Percentiles rank a stretch among this genome's conserved stretches.
These are phyloP conservation scores for Sacculina carcini DNA, from an alignment of 2,888 invertebrate species.

Conservation along the genomic window DNA sequence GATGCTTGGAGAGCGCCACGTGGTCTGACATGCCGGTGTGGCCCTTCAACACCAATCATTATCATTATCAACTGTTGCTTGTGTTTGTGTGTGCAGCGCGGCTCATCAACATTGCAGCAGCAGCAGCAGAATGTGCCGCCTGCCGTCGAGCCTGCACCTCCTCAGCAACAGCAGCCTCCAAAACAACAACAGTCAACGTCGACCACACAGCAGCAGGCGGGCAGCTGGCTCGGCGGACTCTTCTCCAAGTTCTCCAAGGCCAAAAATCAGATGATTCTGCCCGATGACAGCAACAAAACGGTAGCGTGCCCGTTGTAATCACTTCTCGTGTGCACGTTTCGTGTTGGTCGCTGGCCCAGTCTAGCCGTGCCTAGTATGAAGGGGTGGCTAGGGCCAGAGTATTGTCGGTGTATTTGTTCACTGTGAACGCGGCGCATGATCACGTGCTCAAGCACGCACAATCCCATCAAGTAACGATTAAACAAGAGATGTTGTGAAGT, in stretches of 20 bases:
- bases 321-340: not conserved
- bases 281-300: slow-evolving; percentile 7
- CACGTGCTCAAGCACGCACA: too few relatives aligned
- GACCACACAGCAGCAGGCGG: not conserved
- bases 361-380: not conserved
- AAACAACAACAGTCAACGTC: not conserved
- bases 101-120: too few relatives aligned
- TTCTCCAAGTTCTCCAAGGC: slow-evolving; percentile 4
- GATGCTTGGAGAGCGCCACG: too few relatives aligned
- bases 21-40: too few relatives aligned
- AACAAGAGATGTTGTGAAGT: not conserved
- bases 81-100: too few relatives aligned
- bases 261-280: slow-evolving; percentile 9
- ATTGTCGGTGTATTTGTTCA: too few relatives aligned
- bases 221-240: slow-evolving; percentile 6
- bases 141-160: not conserved
- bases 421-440: too few relatives aligned
- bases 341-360: not conserved
- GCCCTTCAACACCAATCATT: too few relatives aligned
- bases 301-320: not conserved
- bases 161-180: not conserved
- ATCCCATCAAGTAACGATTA: too few relatives aligned
- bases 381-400: too few relatives aligned
- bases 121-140: too few relatives aligned
- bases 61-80: too few relatives aligned